Evolutionary conservation across 1,140 invertebrate species (phyloP).

Genomic region (Panagrolaimus sp.): DNA sequence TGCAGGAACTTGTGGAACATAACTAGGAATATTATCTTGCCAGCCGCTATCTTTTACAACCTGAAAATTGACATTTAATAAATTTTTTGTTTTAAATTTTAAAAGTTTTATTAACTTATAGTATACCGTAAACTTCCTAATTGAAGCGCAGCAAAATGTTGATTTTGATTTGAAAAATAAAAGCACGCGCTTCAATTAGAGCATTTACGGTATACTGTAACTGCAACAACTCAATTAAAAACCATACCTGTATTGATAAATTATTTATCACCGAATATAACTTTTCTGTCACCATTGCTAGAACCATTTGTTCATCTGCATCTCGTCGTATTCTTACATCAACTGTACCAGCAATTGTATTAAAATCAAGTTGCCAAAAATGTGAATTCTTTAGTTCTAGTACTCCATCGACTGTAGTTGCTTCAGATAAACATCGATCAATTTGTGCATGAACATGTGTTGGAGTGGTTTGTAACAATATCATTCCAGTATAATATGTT

Average conservation of each 20-base stretch:
- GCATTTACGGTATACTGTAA: no score
- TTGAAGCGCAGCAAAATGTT: no score
- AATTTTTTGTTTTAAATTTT: no score
- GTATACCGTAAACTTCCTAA: no score
- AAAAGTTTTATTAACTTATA: no score
- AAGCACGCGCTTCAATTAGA: no score
- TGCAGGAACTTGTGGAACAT: neutral
- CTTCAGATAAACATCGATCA: constrained; percentile 60
- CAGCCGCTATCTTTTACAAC: neutral
- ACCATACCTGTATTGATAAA: constrained; percentile 61
- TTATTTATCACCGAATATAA: constrained; percentile 64
- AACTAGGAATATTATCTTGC: neutral
- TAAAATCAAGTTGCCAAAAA: constrained; percentile 70
- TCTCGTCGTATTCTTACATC: constrained; percentile 64
- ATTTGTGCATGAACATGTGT: constrained; percentile 55
- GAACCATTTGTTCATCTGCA: constrained; percentile 67
- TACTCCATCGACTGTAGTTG: constrained; percentile 68
- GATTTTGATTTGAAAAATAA: no score
- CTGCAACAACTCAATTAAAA: neutral
- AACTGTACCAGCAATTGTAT: constrained; percentile 57
- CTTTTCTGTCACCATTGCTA: constrained; percentile 65
- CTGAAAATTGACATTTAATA: no score
- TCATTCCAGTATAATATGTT: constrained; percentile 53
- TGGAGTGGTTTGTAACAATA: constrained; percentile 53
- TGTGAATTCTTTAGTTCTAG: constrained; percentile 68